Percentiles rank a stretch among this genome's conserved stretches.
Evolutionary conservation across 1,140 invertebrate species (phyloP).

Genomic region (Acromyrmex charruanus): DNA sequence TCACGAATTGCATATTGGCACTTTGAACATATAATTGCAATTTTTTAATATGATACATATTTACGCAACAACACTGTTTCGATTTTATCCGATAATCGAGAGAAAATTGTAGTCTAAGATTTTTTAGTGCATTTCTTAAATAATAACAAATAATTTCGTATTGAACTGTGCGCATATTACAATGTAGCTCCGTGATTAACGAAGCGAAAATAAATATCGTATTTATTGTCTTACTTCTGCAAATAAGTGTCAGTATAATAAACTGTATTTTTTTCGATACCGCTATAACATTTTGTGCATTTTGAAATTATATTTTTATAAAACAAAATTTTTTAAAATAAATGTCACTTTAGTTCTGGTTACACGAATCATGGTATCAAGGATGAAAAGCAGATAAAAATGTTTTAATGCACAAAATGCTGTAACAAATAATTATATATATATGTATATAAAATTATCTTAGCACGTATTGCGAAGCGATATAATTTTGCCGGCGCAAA

Average conservation of each 20-base stretch:
- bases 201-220: conserved; percentile 12
- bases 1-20: conserved; percentile 19
- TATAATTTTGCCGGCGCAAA: conserved; percentile 38
- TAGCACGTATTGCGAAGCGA: conserved; percentile 11
- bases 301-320: neutral
- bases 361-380: conserved; percentile 12
- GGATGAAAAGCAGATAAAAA: neutral
- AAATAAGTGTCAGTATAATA: neutral
- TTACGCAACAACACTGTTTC: conserved; percentile 2
- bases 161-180: neutral
- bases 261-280: conserved; percentile 2
- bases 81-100: conserved; percentile 33
- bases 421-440: neutral
- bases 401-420: neutral
- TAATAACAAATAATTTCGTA: conserved; percentile 8
- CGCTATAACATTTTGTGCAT: neutral
- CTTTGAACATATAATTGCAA: conserved; percentile 45
- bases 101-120: neutral
- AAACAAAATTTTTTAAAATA: neutral
- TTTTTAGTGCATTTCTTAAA: neutral
- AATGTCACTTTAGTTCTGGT: neutral
- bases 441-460: no score
- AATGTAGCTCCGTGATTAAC: neutral
- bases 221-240: conserved; percentile 5
- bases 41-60: conserved; percentile 69